These are phyloP conservation scores for Nasonia vitripennis DNA, from an alignment of 1,140 invertebrate genomes.

Conservation along the genomic window DNA sequence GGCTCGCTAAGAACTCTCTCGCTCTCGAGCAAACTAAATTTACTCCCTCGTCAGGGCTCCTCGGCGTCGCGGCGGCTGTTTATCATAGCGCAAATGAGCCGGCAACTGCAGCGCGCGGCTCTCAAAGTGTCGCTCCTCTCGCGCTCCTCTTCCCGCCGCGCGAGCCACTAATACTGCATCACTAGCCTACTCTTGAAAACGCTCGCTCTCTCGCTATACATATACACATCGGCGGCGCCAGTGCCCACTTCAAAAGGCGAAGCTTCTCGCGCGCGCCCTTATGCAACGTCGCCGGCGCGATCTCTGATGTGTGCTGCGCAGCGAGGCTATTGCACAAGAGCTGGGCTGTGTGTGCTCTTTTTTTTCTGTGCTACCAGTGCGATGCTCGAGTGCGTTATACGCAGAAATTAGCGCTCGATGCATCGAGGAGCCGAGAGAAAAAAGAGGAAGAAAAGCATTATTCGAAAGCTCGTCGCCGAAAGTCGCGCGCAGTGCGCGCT, in stretches of 20 bases:
- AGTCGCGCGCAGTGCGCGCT: not conserved
- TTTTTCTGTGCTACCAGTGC: not conserved
- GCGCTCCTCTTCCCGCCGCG: constrained; percentile 1
- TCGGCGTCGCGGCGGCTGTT: constrained; percentile 27
- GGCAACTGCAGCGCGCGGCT: constrained; percentile 21
- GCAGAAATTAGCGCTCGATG: too few species aligned
- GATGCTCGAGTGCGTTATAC: too few species aligned
- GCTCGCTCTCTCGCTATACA: not conserved
- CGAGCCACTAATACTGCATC: not conserved
- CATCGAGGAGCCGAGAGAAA: not conserved
- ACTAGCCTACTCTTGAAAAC: constrained; percentile 25
- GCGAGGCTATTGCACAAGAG: not conserved
- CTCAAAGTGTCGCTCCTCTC: constrained; percentile 16
- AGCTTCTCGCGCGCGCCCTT: not conserved
- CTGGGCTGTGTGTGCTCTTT: not conserved
- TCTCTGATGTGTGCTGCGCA: not conserved
- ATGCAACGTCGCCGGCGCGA: not conserved
- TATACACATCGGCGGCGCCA: not conserved
- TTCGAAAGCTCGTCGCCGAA: not conserved
- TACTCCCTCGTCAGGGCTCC: constrained; percentile 32
- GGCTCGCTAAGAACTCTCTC: not conserved
- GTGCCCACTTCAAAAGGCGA: constrained; percentile 19
- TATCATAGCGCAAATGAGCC: constrained; percentile 44
- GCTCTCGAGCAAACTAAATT: constrained; percentile 45
- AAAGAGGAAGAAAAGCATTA: not conserved